phyloP scores from a whole-genome alignment of 1,140 invertebrate species.

The Bombus affinis region DNA sequence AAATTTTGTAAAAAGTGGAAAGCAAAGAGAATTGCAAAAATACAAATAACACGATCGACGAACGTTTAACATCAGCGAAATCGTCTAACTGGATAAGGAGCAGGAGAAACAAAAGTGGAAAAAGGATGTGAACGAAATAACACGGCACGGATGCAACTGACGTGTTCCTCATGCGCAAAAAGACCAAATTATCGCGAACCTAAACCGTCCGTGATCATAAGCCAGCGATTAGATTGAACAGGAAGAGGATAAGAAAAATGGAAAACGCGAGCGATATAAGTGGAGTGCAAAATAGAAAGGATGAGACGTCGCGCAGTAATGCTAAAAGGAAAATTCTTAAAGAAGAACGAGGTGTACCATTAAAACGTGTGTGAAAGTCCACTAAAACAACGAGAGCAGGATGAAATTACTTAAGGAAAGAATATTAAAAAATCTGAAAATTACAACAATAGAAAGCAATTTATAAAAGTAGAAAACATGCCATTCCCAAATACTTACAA shows the following conservation, averaged over 20 bases:
- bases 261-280: neutral
- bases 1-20: neutral
- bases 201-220: conserved; percentile 4
- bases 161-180: neutral
- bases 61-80: neutral
- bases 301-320: neutral
- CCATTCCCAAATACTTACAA: too few species aligned
- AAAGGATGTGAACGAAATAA: conserved; percentile 9
- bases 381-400: too few species aligned
- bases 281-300: neutral
- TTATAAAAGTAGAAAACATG: neutral
- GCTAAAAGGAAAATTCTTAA: neutral
- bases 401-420: too few species aligned
- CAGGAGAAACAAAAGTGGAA: conserved; percentile 29
- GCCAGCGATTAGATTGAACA: conserved; percentile 4
- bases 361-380: neutral
- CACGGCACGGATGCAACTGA: neutral
- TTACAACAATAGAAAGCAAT: neutral
- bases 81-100: conserved; percentile 9
- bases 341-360: neutral
- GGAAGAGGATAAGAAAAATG: neutral
- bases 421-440: too few species aligned
- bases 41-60: too few species aligned
- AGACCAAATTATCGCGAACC: neutral
- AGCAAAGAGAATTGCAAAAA: neutral